phyloP scores from a whole-genome alignment of 2,113 vertebrate species.

The Phycodurus eques region DNA sequence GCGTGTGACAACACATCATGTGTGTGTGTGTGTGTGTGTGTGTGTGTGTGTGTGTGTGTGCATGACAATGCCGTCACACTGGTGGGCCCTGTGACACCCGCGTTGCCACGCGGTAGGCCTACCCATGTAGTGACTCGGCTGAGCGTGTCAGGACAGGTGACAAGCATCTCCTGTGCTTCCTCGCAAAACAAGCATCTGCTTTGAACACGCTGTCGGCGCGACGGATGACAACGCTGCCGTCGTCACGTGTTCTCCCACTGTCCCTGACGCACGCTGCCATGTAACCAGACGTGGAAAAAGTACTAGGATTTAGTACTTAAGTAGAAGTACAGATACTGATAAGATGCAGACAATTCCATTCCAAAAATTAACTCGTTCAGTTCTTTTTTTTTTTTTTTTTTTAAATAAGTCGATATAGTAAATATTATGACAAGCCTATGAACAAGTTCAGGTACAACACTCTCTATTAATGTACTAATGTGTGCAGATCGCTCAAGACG shows the following conservation, averaged over 20 bases:
- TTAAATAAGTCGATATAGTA: too few relatives aligned
- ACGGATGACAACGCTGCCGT: constrained; percentile 30
- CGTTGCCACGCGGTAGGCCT: neutral
- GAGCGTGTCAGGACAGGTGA: neutral
- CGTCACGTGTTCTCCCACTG: constrained; percentile 46
- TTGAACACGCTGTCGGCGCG: constrained; percentile 30
- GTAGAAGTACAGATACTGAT: neutral
- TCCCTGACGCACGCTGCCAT: constrained; percentile 38
- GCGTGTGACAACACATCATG: constrained; percentile 56
- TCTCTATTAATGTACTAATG: neutral
- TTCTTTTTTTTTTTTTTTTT: too few relatives aligned
- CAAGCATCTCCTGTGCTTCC: neutral
- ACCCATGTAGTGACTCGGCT: neutral
- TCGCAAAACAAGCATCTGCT: constrained; percentile 24
- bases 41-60: constrained; percentile 24
- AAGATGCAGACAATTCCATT: neutral
- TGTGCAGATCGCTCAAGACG: neutral
- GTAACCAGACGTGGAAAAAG: constrained; percentile 12
- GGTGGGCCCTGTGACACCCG: neutral
- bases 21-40: constrained; percentile 19
- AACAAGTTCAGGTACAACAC: too few relatives aligned
- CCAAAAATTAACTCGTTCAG: too few relatives aligned
- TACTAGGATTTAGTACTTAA: neutral
- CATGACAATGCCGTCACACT: constrained; percentile 18
- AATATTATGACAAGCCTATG: too few relatives aligned